phyloP scores from a whole-genome alignment of 92 coral and sea anemone species.

The Epizoanthus fatuus region DNA sequence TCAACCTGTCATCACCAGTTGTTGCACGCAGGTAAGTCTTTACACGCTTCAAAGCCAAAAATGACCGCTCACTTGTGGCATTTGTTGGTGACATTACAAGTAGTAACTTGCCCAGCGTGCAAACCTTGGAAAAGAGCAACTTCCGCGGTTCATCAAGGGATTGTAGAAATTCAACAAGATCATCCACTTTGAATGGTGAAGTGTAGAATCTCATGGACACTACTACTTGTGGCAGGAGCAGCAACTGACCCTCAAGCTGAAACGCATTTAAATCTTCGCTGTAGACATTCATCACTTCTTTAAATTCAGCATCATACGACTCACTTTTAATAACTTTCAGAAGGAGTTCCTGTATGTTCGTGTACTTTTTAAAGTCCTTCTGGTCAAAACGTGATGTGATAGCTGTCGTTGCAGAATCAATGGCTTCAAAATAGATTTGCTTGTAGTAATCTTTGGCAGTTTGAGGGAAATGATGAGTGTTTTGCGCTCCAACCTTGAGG shows the following conservation, averaged over 20 bases:
- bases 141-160: background rate
- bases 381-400: conserved; percentile 37
- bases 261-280: conserved; percentile 2
- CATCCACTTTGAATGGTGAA: background rate
- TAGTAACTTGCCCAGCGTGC: background rate
- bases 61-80: background rate
- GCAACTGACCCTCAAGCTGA: conserved; percentile 22
- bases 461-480: conserved; percentile 14
- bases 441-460: conserved; percentile 28
- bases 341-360: conserved; percentile 27
- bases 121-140: too few species aligned
- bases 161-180: background rate
- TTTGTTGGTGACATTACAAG: background rate
- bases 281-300: conserved; percentile 6
- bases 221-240: conserved; percentile 9
- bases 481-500: background rate
- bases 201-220: background rate
- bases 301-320: conserved; percentile 6
- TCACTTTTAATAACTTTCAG: background rate
- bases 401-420: conserved; percentile 15
- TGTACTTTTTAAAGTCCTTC: conserved; percentile 25
- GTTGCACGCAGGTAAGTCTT: conserved; percentile 39
- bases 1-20: conserved; percentile 57
- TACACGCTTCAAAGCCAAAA: background rate
- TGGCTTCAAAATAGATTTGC: conserved; percentile 25